phyloP scores from a whole-genome alignment of 2,797 vertebrate genomes.

The Botia almorhae region DNA sequence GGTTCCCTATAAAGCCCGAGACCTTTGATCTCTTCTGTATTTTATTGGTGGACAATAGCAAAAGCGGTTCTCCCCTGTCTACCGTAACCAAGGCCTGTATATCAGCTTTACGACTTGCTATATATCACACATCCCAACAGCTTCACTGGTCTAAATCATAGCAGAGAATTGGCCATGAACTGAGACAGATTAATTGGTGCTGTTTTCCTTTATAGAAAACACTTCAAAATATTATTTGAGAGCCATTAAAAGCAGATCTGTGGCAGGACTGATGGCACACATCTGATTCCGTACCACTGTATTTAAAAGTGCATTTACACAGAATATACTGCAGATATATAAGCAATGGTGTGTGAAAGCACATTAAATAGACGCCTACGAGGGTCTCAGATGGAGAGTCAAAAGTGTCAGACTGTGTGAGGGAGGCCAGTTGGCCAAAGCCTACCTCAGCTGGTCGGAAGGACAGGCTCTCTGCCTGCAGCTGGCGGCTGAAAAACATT shows the following conservation, averaged over 20 bases:
- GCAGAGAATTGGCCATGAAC: constrained; percentile 49
- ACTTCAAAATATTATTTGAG: constrained; percentile 53
- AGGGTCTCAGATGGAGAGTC: constrained; percentile 10
- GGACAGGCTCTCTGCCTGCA: constrained; percentile 38
- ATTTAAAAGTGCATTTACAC: not conserved
- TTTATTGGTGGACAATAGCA: constrained; percentile 49
- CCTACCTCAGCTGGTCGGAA: constrained; percentile 26
- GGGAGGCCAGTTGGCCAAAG: constrained; percentile 45
- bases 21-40: constrained; percentile 46
- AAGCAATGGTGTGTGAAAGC: not conserved
- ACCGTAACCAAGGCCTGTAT: constrained; percentile 48
- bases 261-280: constrained; percentile 31
- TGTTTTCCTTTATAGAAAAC: constrained; percentile 54
- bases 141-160: constrained; percentile 48
- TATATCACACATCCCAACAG: constrained; percentile 47
- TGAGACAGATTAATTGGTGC: constrained; percentile 52
- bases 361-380: not conserved
- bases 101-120: constrained; percentile 55
- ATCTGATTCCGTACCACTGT: not conserved
- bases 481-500: constrained; percentile 50
- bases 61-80: constrained; percentile 42
- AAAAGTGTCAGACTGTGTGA: constrained; percentile 22
- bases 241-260: constrained; percentile 36
- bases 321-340: not conserved
- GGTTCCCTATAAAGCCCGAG: constrained; percentile 37